A percentile compares a stretch with the other conserved stretches of the same genome.
Evolutionary conservation across 2,113 vertebrate genomes (phyloP).

Genomic region (Tringa solitaria): DNA sequence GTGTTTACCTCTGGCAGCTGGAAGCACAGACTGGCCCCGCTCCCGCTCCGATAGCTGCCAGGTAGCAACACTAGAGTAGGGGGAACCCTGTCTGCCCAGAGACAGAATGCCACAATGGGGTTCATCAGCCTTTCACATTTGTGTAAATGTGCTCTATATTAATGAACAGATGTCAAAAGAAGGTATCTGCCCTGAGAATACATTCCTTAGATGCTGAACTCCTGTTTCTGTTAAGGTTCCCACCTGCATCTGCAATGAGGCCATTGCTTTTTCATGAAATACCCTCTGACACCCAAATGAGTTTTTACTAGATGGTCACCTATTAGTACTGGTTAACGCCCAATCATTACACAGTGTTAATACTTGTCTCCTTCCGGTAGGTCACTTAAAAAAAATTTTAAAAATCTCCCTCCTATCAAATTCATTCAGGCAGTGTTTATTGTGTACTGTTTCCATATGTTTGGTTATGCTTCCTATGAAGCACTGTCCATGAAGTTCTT

Average conservation of each 20-base stretch:
- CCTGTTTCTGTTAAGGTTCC: neutral
- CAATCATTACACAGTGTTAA: neutral
- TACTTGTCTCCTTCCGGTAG: neutral
- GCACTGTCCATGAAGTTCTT: neutral
- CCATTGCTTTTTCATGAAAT: neutral
- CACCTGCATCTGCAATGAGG: neutral
- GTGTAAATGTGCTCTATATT: neutral
- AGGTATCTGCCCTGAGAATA: neutral
- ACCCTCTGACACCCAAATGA: neutral
- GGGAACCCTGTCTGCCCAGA: neutral
- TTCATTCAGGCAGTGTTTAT: neutral
- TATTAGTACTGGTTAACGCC: neutral
- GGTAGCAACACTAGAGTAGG: neutral
- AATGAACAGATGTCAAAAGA: neutral
- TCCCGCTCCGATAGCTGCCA: neutral
- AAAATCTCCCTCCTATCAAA: neutral
- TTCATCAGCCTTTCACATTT: neutral
- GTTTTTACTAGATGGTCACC: neutral
- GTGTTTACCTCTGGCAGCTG: constrained; percentile 28
- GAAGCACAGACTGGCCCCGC: neutral
- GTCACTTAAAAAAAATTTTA: neutral
- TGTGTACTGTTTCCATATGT: neutral
- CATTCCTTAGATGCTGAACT: neutral
- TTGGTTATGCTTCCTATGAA: neutral
- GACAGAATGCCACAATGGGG: neutral